A percentile compares a stretch with the other conserved stretches of the same genome.
phyloP scores from a whole-genome alignment of 2,888 invertebrate species.

The Nyleta sp. region DNA sequence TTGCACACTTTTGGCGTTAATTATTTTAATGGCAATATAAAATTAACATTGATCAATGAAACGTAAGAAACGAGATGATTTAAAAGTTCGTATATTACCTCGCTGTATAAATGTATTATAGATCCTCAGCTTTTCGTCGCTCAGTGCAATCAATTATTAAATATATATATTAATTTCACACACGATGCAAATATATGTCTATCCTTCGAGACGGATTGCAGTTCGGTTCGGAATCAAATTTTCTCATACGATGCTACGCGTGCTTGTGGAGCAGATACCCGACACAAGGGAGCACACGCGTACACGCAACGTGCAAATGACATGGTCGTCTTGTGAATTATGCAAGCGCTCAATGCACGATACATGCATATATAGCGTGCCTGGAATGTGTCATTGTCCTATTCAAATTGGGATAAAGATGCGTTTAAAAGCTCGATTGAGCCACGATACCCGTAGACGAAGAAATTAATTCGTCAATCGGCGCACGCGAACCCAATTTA shows the following conservation, averaged over 20 bases:
- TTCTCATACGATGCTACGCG: conserved; percentile 49
- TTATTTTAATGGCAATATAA: background rate
- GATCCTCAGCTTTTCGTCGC: background rate
- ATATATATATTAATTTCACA: conserved; percentile 1
- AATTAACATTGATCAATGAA: too few species aligned
- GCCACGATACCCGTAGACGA: background rate
- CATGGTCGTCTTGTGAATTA: conserved; percentile 62
- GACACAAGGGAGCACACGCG: conserved; percentile 57
- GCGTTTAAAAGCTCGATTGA: conserved; percentile 5
- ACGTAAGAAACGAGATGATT: too few species aligned
- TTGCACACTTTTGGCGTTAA: conserved; percentile 5
- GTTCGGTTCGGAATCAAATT: conserved; percentile 53
- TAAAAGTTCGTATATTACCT: too few species aligned
- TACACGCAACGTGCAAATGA: conserved; percentile 61
- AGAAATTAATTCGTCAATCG: conserved; percentile 2
- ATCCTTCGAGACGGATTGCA: conserved; percentile 41
- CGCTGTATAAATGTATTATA: too few species aligned
- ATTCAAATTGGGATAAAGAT: conserved; percentile 28
- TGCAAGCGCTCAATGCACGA: conserved; percentile 59
- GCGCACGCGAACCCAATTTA: background rate
- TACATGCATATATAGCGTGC: conserved; percentile 42
- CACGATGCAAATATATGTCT: conserved; percentile 15
- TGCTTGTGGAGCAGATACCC: conserved; percentile 51
- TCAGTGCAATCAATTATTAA: conserved; percentile 1
- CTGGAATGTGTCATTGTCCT: conserved; percentile 33